These are phyloP conservation scores for Prolemur simus DNA, from an alignment of 2,113 vertebrate genomes.

Conservation along the genomic window DNA sequence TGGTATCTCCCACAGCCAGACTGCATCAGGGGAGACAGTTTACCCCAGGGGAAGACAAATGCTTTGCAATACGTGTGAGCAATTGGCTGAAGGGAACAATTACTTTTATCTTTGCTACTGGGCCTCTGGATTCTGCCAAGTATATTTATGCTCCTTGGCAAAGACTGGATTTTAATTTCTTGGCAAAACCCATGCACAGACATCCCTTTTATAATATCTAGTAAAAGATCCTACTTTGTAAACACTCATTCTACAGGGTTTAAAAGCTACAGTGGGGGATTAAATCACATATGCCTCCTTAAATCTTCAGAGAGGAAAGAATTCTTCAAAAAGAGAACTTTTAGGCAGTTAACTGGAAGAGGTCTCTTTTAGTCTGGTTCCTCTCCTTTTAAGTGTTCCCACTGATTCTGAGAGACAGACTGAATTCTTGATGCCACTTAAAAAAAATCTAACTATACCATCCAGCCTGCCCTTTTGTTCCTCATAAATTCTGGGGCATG, in stretches of 20 bases:
- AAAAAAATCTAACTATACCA: neutral
- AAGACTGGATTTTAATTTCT: conserved; percentile 69
- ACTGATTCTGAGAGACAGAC: neutral
- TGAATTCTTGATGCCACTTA: neutral
- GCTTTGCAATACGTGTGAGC: conserved; percentile 63
- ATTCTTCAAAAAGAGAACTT: conserved; percentile 25
- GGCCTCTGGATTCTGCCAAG: conserved; percentile 64
- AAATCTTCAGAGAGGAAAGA: conserved; percentile 42
- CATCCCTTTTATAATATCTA: conserved; percentile 53
- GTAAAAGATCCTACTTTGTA: conserved; percentile 49
- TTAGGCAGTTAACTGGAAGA: neutral
- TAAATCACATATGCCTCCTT: conserved; percentile 31
- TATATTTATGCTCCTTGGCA: conserved; percentile 64
- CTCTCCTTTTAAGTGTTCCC: neutral
- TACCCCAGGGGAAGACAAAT: conserved; percentile 33
- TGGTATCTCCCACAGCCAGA: neutral
- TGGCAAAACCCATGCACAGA: conserved; percentile 53
- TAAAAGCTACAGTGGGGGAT: conserved; percentile 31
- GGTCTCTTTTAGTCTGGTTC: neutral
- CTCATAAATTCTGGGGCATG: neutral
- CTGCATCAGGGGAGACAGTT: neutral
- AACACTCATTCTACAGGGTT: conserved; percentile 43
- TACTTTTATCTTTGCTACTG: conserved; percentile 73
- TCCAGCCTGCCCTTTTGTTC: neutral
- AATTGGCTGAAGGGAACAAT: conserved; percentile 52